Conservation (phyloP, 2,113 vertebrate species). For the Enhydra lutris region DNA sequence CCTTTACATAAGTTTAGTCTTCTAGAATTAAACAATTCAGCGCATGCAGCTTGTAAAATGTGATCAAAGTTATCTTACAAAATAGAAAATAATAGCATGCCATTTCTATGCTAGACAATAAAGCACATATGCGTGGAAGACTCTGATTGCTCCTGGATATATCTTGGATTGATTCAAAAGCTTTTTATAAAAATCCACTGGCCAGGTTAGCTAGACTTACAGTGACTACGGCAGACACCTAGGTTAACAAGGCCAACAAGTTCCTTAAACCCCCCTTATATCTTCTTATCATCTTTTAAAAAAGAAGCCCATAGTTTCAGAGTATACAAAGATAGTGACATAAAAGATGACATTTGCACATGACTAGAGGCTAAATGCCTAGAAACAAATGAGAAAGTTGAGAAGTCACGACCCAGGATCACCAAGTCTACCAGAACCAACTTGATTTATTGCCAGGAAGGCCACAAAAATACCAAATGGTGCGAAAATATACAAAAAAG, state of each 20-base stretch:
- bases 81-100: not conserved
- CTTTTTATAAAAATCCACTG: not conserved
- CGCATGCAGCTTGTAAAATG: not conserved
- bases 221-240: not conserved
- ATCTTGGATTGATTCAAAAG: not conserved
- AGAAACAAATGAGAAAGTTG: not conserved
- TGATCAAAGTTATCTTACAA: not conserved
- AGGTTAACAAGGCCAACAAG: rapidly evolving
- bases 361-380: not conserved
- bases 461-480: not conserved
- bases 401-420: not conserved
- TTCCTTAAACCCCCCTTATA: not conserved
- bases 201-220: not conserved
- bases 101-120: not conserved
- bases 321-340: not conserved
- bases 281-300: not conserved
- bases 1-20: not conserved
- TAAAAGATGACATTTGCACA: not conserved
- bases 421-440: not conserved
- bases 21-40: not conserved
- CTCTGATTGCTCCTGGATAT: not conserved
- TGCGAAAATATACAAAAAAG: not conserved
- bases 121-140: not conserved
- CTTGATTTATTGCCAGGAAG: rapidly evolving
- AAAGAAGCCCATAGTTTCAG: no score